Evolutionary conservation across 2,113 vertebrate species (phyloP).

Genomic region (Acinonyx jubatus): DNA sequence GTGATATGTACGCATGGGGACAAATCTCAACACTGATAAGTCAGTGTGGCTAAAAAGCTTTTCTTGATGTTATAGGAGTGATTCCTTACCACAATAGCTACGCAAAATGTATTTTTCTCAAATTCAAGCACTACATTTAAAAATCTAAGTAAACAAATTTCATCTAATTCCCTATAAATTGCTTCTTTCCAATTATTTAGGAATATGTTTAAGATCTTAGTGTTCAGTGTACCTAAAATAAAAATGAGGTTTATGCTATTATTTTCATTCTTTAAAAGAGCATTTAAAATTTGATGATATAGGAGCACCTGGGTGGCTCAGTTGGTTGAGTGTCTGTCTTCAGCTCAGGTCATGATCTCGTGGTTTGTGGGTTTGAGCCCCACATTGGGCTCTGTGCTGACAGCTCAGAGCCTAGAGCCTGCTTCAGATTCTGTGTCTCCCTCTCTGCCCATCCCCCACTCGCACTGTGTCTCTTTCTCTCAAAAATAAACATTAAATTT

Average conservation of each 20-base stretch:
- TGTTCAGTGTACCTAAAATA: neutral
- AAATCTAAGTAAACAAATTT: neutral
- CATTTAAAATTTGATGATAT: neutral
- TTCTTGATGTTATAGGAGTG: neutral
- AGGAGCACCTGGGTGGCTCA: too few relatives aligned
- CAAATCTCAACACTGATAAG: neutral
- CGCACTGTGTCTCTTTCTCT: too few relatives aligned
- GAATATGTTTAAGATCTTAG: neutral
- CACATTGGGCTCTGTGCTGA: too few relatives aligned
- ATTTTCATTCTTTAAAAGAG: neutral
- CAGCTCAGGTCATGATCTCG: too few relatives aligned
- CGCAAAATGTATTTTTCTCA: constrained; percentile 1
- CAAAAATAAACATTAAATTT: too few relatives aligned
- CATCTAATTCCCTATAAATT: neutral
- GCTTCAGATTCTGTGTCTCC: too few relatives aligned
- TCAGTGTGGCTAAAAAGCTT: neutral
- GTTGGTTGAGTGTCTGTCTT: too few relatives aligned
- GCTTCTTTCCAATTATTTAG: neutral
- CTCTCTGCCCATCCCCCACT: too few relatives aligned
- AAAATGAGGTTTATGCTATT: constrained; percentile 12
- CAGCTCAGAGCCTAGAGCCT: too few relatives aligned
- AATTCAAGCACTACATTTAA: constrained; percentile 14
- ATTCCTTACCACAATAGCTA: neutral
- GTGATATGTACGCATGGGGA: neutral
- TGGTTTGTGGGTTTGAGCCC: too few relatives aligned